These are phyloP conservation scores for Indicator maculatus DNA, from an alignment of 2,113 vertebrate genomes.

Conservation along the genomic window DNA sequence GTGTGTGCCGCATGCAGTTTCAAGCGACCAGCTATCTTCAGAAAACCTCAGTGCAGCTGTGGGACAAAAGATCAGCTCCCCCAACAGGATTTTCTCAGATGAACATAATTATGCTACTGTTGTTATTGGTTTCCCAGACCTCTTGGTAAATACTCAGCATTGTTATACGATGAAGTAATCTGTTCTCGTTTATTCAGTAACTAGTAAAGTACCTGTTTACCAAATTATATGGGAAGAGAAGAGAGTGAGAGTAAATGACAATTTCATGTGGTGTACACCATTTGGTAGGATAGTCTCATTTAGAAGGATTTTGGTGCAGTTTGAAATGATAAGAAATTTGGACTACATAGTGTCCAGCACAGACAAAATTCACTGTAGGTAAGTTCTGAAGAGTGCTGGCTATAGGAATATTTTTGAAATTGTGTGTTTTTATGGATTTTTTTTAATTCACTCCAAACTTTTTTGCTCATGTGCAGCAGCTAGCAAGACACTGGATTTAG, in stretches of 20 bases:
- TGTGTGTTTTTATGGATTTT: not conserved
- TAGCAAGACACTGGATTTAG: not conserved
- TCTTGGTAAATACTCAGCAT: slow-evolving; percentile 82
- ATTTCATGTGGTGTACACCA: not conserved
- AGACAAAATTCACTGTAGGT: not conserved
- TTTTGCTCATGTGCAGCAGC: not conserved
- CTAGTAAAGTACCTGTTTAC: not conserved
- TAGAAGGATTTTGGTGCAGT: not conserved
- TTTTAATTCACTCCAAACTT: not conserved
- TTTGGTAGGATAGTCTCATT: not conserved
- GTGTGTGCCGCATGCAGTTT: slow-evolving; percentile 81
- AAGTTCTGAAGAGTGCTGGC: not conserved
- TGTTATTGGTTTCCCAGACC: slow-evolving; percentile 93
- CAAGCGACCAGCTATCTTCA: slow-evolving; percentile 87
- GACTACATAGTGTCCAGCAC: not conserved
- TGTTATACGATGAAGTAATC: slow-evolving; percentile 8
- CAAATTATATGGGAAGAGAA: not conserved
- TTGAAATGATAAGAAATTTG: not conserved
- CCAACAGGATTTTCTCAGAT: slow-evolving; percentile 91
- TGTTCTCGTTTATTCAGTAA: not conserved
- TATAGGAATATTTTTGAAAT: not conserved
- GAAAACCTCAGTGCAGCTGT: slow-evolving; percentile 92
- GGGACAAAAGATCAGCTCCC: slow-evolving; percentile 91
- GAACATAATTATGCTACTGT: slow-evolving; percentile 82
- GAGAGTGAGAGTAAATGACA: not conserved